Conservation (phyloP, 2,113 vertebrate species). For the Pterocles gutturalis region DNA sequence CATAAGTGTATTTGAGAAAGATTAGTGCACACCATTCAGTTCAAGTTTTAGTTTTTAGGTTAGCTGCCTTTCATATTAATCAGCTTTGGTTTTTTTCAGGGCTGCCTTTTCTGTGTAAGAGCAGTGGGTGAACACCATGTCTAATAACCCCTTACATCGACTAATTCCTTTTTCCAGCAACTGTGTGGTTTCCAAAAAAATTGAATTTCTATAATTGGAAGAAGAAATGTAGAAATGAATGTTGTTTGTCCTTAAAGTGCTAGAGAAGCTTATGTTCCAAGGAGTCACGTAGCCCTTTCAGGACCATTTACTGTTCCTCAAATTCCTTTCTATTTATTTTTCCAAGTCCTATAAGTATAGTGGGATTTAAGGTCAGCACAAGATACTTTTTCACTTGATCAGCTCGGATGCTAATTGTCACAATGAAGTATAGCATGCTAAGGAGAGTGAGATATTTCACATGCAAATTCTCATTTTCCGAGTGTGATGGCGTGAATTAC, state of each 20-base stretch:
- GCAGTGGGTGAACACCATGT: constrained; percentile 68
- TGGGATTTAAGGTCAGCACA: neutral
- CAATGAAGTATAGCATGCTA: neutral
- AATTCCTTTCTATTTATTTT: constrained; percentile 14
- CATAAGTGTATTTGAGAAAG: constrained; percentile 66
- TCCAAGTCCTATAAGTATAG: neutral
- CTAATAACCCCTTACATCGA: constrained; percentile 59
- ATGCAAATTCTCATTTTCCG: neutral
- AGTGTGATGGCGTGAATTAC: neutral
- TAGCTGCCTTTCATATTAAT: constrained; percentile 75
- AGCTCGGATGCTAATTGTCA: neutral
- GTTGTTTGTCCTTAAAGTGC: neutral
- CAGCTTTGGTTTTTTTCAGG: constrained; percentile 64
- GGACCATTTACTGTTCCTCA: neutral
- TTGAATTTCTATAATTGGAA: neutral
- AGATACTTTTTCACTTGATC: neutral
- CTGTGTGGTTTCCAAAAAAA: constrained; percentile 69
- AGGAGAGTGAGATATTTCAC: neutral
- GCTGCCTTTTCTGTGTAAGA: constrained; percentile 71
- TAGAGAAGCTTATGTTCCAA: neutral
- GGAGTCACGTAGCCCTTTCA: neutral
- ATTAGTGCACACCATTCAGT: constrained; percentile 51
- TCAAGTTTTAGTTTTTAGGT: constrained; percentile 71
- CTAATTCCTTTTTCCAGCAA: constrained; percentile 71
- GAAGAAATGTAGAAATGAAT: neutral